These are phyloP conservation scores for Zosterops borbonicus DNA, from an alignment of 2,113 vertebrate genomes.

Conservation along the genomic window DNA sequence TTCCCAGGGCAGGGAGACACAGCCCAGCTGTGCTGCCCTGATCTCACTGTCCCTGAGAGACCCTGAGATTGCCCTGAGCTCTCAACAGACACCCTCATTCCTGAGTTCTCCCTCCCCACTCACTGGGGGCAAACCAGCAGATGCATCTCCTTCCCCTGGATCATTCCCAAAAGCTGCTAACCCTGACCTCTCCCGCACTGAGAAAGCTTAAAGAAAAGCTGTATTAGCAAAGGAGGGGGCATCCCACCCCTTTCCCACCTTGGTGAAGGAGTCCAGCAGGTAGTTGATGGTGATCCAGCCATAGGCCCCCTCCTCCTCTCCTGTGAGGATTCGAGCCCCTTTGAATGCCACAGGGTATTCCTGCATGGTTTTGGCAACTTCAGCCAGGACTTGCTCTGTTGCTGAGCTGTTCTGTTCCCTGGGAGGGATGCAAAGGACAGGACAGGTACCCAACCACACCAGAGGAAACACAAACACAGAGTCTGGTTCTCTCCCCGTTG, in stretches of 20 bases:
- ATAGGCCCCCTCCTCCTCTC: conserved; percentile 81
- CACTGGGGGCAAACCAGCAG: neutral
- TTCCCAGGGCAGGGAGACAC: neutral
- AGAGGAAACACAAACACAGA: neutral
- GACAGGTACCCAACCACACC: neutral
- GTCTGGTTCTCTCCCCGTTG: neutral
- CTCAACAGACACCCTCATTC: neutral
- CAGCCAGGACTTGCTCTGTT: conserved; percentile 72
- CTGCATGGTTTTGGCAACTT: conserved; percentile 74
- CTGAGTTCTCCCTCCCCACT: neutral
- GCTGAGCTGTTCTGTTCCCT: conserved; percentile 56
- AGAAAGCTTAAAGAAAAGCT: neutral
- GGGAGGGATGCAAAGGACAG: neutral
- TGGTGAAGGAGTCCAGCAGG: conserved; percentile 84
- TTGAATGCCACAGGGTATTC: conserved; percentile 80
- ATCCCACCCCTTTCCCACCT: conserved; percentile 65
- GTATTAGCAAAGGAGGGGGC: neutral
- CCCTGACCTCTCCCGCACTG: neutral
- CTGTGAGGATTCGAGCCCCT: conserved; percentile 79
- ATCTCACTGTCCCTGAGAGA: neutral
- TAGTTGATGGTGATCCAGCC: conserved; percentile 92
- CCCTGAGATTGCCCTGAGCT: neutral
- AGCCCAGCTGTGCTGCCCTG: neutral
- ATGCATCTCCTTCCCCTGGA: neutral
- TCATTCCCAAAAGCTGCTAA: accelerated